These are phyloP conservation scores for Pseudorectes ferrugineus DNA, from an alignment of 2,113 vertebrate species.

Conservation along the genomic window DNA sequence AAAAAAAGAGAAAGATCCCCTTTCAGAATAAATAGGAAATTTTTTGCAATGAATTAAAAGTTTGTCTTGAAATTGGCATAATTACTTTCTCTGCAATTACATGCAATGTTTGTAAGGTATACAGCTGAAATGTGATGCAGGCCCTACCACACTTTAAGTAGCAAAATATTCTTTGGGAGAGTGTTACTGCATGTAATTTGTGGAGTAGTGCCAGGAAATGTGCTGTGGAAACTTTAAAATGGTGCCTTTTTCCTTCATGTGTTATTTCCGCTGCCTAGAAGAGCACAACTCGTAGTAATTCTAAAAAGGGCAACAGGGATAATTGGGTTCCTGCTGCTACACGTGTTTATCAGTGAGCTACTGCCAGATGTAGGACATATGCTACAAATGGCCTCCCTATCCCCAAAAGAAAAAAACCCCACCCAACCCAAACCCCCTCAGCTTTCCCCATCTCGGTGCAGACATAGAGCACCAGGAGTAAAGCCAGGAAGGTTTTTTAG, in stretches of 20 bases:
- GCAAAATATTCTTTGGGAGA: not conserved
- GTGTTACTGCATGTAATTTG: not conserved
- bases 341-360: slow-evolving; percentile 37
- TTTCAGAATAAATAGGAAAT: fast-evolving
- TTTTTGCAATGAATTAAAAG: not conserved
- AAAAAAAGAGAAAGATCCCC: fast-evolving
- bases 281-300: slow-evolving; percentile 10
- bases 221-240: not conserved
- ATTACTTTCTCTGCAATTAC: not conserved
- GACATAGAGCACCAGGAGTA: not conserved
- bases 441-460: not conserved
- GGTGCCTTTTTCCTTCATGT: not conserved
- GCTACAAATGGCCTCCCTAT: slow-evolving; percentile 20
- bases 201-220: not conserved
- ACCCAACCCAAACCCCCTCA: not conserved
- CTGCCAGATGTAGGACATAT: slow-evolving; percentile 53
- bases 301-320: slow-evolving; percentile 28
- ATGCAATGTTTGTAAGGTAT: not conserved
- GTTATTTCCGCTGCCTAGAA: slow-evolving; percentile 24
- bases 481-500: not conserved
- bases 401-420: not conserved
- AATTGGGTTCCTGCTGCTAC: slow-evolving; percentile 49
- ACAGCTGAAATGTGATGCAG: not conserved
- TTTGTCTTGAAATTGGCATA: not conserved
- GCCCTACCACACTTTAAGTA: not conserved